These are phyloP conservation scores for Molanna angustata DNA, from an alignment of 2,888 invertebrate species.

Conservation along the genomic window DNA sequence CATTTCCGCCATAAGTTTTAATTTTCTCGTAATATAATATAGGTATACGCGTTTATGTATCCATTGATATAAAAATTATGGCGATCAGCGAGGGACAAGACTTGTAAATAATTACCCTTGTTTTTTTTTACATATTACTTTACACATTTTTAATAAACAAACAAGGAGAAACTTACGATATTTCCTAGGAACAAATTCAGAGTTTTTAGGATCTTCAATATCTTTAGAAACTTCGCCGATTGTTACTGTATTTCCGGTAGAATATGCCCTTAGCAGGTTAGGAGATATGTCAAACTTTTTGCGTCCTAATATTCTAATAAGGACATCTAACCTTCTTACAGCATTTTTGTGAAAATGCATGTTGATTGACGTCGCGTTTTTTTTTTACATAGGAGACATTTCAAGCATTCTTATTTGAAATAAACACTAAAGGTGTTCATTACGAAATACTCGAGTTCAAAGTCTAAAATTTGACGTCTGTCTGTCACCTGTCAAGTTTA, in stretches of 20 bases:
- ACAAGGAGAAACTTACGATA: constrained; percentile 63
- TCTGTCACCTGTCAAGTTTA: too few species aligned
- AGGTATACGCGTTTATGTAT: too few species aligned
- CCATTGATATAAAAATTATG: too few species aligned
- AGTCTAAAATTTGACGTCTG: constrained; percentile 14
- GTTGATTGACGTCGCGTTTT: not conserved
- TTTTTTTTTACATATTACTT: too few species aligned
- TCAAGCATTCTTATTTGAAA: too few species aligned
- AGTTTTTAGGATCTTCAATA: constrained; percentile 57
- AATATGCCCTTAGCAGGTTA: constrained; percentile 48
- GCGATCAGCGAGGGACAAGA: too few species aligned
- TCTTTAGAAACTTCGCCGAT: constrained; percentile 73
- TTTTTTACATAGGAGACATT: too few species aligned
- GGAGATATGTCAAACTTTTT: constrained; percentile 44
- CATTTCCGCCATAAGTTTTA: too few species aligned
- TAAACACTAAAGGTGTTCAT: too few species aligned
- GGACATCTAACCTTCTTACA: constrained; percentile 50
- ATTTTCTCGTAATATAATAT: too few species aligned
- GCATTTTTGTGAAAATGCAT: constrained; percentile 32
- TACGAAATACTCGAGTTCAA: constrained; percentile 5
- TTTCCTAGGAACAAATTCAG: constrained; percentile 81
- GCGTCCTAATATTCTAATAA: constrained; percentile 50
- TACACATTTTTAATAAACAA: too few species aligned
- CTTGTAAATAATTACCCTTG: too few species aligned
- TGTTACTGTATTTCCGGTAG: constrained; percentile 57